These are phyloP conservation scores for Pycnomerus fuliginosus DNA, from an alignment of 2,888 invertebrate species.

Conservation along the genomic window DNA sequence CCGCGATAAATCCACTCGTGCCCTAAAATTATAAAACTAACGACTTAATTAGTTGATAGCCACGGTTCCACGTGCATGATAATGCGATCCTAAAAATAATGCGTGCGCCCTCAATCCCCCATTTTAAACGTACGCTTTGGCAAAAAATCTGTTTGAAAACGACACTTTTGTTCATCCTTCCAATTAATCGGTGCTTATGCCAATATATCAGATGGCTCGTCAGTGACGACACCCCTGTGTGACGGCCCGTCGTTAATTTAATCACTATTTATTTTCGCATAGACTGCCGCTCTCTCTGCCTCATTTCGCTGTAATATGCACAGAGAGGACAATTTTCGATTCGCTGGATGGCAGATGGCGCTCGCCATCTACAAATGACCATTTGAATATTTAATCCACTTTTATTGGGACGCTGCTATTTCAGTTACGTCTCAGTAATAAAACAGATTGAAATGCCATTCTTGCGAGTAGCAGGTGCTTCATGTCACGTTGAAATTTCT, in stretches of 20 bases:
- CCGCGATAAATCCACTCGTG: no score
- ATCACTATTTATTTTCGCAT: constrained; percentile 35
- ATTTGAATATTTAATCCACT: constrained; percentile 35
- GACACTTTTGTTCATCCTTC: constrained; percentile 26
- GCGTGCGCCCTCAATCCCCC: no score
- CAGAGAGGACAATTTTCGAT: constrained; percentile 29
- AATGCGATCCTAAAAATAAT: no score
- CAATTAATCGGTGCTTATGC: constrained; percentile 26
- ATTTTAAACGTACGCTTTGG: no score
- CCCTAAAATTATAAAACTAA: no score
- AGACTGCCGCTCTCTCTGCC: no score
- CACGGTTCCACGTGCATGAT: no score
- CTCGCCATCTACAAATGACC: constrained; percentile 29
- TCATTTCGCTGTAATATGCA: no score
- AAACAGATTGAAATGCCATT: background rate
- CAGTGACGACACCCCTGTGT: constrained; percentile 15
- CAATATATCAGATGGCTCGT: constrained; percentile 14
- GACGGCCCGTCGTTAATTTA: constrained; percentile 31
- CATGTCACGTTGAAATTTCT: no score
- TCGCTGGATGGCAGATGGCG: constrained; percentile 34
- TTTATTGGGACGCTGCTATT: constrained; percentile 26
- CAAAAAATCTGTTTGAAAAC: no score
- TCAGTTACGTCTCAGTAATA: constrained; percentile 2
- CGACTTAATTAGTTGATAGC: no score
- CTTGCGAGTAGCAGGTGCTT: no score